Evolutionary conservation across 2,797 vertebrate species (phyloP), one percentile per base, ranked within the genome.

Genomic region (Denticeps clupeoides): DNA sequence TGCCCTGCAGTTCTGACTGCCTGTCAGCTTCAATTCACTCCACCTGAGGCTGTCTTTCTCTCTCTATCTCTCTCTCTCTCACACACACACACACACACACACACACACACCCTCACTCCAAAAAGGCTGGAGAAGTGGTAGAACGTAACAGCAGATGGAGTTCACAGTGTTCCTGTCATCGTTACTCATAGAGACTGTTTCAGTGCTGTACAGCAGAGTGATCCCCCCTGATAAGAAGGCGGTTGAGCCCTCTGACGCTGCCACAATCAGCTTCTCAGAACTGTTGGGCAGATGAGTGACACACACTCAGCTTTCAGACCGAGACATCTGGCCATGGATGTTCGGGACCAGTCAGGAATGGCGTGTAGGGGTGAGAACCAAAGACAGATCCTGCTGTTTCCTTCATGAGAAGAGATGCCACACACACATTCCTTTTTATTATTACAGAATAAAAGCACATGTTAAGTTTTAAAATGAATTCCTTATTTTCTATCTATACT

Each of bases 81-180:
- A 38, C 19, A 42, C 41, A 42, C 19, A 42, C 16, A 42, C 19
- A 42, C 41, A 42, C 19, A 21, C 41, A 21, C 19, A 42, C 35
- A 38, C 10, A 38, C 35, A 32, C 29, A 32, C 29, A 32, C 22
- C 3, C 22, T 23, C 22, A 5, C 22, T 23, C 22, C 3, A 5
- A 23, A 5, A 3, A 22, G 23, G 22, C 22, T 23, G 23, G 3
- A 22, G 22, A 22, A 22, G 22, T 5, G 22, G 22, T 25, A 25
- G 7, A 4, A 24, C 5, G 24, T 25, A 25, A 24, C 25, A 19
- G 19, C 16, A 37, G 33, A 9, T 2, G 12, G 33, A 31, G 31
- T 33, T 33, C 31, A 12, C 5, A 15, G 15, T 19, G 33, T 37
- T 37, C 33, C 8, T 18, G 33, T 37, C 41, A 25, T 22, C 22